Evolutionary conservation across 2,797 vertebrate genomes (phyloP).

Genomic region (Gallinago nigripennis): DNA sequence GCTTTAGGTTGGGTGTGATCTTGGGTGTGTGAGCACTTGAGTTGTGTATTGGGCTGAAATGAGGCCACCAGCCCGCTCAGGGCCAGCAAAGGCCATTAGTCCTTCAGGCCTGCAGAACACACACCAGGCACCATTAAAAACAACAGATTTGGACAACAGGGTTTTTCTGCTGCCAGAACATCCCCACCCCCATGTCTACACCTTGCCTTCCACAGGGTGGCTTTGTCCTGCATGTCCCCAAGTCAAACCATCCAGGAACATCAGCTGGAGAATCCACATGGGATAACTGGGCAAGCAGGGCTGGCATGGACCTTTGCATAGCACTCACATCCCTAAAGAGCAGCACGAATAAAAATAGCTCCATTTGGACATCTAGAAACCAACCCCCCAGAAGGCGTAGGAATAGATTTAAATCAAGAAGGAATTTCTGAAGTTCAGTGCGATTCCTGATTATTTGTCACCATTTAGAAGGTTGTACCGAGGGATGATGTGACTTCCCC

Average conservation of each 20-base stretch:
- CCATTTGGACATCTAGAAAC: not conserved
- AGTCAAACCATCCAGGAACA: not conserved
- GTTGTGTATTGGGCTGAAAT: not conserved
- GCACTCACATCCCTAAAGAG: not conserved
- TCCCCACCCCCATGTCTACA: not conserved
- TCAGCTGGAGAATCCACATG: not conserved
- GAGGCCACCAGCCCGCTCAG: not conserved
- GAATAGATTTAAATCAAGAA: not conserved
- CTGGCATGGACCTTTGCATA: not conserved
- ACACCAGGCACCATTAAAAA: not conserved
- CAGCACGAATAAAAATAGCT: not conserved
- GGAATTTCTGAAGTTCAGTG: not conserved
- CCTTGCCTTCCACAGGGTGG: not conserved
- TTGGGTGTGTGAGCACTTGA: accelerated
- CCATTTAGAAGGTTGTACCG: not conserved
- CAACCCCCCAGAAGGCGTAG: not conserved
- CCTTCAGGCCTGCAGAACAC: not conserved
- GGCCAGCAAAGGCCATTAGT: not conserved
- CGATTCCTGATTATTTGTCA: not conserved
- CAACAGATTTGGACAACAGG: not conserved
- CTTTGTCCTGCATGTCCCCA: not conserved
- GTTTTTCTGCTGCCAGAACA: not conserved
- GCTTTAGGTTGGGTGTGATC: not conserved
- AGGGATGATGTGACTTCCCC: not conserved
- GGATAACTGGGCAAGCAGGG: not conserved